Percentiles rank a stretch among this genome's conserved stretches.
Conservation (phyloP, 2,113 vertebrate species). For the Copsychus sechellarum region DNA sequence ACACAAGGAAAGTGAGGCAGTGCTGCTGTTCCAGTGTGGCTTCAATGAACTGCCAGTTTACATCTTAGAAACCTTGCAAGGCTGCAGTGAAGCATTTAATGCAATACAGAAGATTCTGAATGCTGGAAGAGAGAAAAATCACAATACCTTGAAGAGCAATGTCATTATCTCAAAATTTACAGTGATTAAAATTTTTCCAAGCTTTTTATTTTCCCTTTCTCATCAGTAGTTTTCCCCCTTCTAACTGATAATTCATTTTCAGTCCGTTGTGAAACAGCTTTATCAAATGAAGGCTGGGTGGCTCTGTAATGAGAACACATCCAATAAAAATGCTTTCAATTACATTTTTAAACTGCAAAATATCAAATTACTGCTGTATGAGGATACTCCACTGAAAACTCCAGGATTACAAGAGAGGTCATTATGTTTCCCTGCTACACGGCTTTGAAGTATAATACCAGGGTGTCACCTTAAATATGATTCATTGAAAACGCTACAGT, state of each 20-base stretch:
- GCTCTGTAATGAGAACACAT: slow-evolving; percentile 29
- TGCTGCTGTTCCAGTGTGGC: background rate
- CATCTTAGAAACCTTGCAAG: background rate
- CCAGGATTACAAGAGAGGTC: slow-evolving; percentile 12
- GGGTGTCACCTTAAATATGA: slow-evolving; percentile 21
- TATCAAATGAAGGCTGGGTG: slow-evolving; percentile 33
- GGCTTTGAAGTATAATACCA: slow-evolving; percentile 18
- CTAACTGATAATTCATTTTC: slow-evolving; percentile 8
- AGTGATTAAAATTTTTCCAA: background rate
- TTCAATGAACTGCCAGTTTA: background rate
- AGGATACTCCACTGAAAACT: slow-evolving; percentile 21
- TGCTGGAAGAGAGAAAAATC: background rate
- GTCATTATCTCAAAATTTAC: slow-evolving; percentile 6
- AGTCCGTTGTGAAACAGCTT: slow-evolving; percentile 24
- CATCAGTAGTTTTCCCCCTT: background rate
- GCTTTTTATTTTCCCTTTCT: background rate
- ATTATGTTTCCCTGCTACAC: slow-evolving; percentile 19
- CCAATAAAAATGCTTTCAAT: slow-evolving; percentile 42
- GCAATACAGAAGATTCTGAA: background rate
- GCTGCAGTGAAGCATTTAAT: background rate
- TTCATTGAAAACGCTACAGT: background rate
- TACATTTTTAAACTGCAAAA: slow-evolving; percentile 53
- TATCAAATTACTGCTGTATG: slow-evolving; percentile 20
- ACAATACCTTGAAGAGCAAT: background rate
- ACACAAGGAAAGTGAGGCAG: background rate